These are phyloP conservation scores for Bradysia coprophila DNA, from an alignment of 1,140 invertebrate genomes.

Conservation along the genomic window DNA sequence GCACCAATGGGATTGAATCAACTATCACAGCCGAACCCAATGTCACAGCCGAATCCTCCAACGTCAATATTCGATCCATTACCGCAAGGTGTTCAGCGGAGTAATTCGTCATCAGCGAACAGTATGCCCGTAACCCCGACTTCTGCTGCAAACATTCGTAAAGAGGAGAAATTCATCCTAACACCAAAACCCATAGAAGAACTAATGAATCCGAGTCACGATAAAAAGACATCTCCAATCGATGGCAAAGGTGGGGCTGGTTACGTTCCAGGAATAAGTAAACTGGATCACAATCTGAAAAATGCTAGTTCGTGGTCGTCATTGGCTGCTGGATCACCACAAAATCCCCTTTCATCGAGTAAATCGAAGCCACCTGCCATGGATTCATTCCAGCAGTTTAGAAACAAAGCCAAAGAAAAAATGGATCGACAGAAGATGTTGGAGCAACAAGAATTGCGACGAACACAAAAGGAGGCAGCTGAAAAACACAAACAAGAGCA, in stretches of 20 bases:
- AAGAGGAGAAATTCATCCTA: conserved; percentile 20
- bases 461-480: conserved; percentile 63
- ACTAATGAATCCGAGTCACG: conserved; percentile 31
- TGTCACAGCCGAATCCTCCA: conserved; percentile 37
- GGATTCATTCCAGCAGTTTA: conserved; percentile 64
- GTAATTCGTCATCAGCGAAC: conserved; percentile 5
- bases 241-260: conserved; percentile 22
- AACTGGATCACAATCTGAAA: conserved; percentile 57
- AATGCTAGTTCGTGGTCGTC: conserved; percentile 88
- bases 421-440: conserved; percentile 73
- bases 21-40: conserved; percentile 7
- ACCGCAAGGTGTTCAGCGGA: conserved; percentile 17
- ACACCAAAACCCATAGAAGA: conserved; percentile 37
- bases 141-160: conserved; percentile 30
- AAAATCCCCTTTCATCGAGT: conserved; percentile 34
- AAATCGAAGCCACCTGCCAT: conserved; percentile 44
- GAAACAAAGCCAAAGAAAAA: conserved; percentile 90
- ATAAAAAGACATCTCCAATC: conserved; percentile 19
- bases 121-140: conserved; percentile 25
- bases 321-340: conserved; percentile 57
- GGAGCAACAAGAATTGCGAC: conserved; percentile 61
- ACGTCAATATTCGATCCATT: conserved; percentile 45
- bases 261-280: conserved; percentile 44
- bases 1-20: conserved; percentile 13
- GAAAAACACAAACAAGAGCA: conserved; percentile 33